Base-by-base conservation (phyloP, 1,140 invertebrate genomes). In the Drosophila sechellia region DNA sequence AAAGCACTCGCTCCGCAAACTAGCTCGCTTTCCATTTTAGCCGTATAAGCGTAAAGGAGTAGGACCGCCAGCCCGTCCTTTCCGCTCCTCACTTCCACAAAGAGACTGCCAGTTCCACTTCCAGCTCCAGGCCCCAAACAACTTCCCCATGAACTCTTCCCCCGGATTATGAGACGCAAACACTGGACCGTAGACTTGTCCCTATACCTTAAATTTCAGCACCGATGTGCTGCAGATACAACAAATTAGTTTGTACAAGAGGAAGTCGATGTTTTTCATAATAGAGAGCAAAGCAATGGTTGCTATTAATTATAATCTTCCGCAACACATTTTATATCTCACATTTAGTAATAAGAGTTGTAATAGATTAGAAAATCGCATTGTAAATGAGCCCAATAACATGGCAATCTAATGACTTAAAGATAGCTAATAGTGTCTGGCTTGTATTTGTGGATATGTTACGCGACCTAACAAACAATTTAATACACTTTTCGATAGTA, bases 221-320 rank as follows among this genome's bases (percentile, higher is more conserved):
- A 17, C 46, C 42, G 31, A 43, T 63, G 27, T 60, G 71, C 77
- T 74, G 76, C 74, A 83, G 83, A 83, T 68, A 81, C 55, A 74
- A 74, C 54, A 75, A 81, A 74, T 66, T 76, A 77, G 78, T 55
- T 72, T 80, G 64, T 80, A 80, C 45, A 80, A 75, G 31, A 57
- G 54, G 4, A 56, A 35, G 31, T 50, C n/a, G 5, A 8, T 4
- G 11, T 52, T 35, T 35, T 52, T 35, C 20, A 43, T 11, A 17
- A 6, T 15, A 13, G 12, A 39, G 40, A 22, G 20, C 20, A 22
- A 22, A 22, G 20, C 20, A 22, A 2, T 2, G 40, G 13, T 5
- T 13, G 5, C 12, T n/a, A n/a, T n/a, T n/a, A n/a, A 22, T 22
- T 22, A 5, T 13, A 39, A n/a, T 42, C 8, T 10, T 42, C 40